A percentile compares a stretch with the other conserved stretches of the same genome.
These are phyloP conservation scores for Fissipunctia ypsillon DNA, from an alignment of 2,888 invertebrate genomes.

Conservation along the genomic window DNA sequence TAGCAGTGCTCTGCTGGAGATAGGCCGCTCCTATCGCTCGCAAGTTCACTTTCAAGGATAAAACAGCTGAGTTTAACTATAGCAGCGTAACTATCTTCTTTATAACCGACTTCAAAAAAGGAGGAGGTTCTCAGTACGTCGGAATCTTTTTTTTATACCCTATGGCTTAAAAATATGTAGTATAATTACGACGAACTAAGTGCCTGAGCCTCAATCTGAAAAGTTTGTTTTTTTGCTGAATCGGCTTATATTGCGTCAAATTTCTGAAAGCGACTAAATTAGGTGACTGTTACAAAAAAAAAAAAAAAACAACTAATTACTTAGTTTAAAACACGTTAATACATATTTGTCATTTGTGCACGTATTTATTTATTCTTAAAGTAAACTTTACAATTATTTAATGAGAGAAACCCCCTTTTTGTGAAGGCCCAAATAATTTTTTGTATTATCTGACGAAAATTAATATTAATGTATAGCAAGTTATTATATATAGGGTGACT, in stretches of 20 bases:
- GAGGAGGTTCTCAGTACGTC: no score
- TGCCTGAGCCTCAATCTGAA: no score
- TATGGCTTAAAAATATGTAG: no score
- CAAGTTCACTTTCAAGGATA: no score
- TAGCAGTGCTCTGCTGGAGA: no score
- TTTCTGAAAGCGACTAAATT: neutral
- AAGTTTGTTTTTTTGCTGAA: no score
- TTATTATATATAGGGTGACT: neutral
- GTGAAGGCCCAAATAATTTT: neutral
- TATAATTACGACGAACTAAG: no score
- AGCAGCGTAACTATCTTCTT: neutral
- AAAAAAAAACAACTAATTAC: neutral
- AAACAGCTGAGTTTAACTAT: no score
- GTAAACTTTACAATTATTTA: neutral
- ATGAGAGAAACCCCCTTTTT: neutral
- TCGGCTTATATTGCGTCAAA: neutral
- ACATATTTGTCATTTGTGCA: neutral
- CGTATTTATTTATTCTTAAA: no score
- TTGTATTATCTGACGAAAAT: neutral
- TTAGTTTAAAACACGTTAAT: neutral
- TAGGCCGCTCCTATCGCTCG: no score
- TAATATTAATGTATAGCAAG: neutral
- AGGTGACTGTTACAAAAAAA: neutral
- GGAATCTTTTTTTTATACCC: no score
- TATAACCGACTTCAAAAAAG: no score